Conservation (phyloP, 2,113 vertebrate genomes). For the Vombatus ursinus region DNA sequence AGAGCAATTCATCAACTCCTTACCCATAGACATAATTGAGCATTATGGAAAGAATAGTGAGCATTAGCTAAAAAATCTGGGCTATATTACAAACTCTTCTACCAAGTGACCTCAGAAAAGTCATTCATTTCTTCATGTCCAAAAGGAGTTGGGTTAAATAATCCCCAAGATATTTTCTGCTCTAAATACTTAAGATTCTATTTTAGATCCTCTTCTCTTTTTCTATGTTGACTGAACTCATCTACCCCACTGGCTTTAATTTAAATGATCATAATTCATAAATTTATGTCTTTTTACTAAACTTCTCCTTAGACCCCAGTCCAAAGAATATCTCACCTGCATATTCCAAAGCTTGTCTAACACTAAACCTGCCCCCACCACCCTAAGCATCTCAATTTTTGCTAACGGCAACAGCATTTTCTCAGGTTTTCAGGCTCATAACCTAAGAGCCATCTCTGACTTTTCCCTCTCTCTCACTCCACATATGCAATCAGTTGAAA, state of each 20-base stretch:
- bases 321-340: background rate
- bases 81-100: background rate
- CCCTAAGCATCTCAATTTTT: background rate
- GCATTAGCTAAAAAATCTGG: background rate
- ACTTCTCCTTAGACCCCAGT: background rate
- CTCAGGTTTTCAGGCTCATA: background rate
- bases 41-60: too few species aligned
- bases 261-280: background rate
- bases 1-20: background rate
- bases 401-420: background rate
- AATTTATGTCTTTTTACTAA: background rate
- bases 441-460: background rate
- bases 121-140: background rate
- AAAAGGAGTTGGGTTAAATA: background rate
- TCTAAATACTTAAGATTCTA: background rate
- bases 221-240: background rate
- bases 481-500: too few species aligned
- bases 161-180: background rate
- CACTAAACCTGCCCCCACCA: background rate
- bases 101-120: background rate
- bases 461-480: background rate
- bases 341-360: background rate
- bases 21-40: background rate
- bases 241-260: background rate
- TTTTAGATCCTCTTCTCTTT: background rate